Evolutionary conservation across 2,888 invertebrate species (phyloP).

Genomic region (Ormyrus thymus): DNA sequence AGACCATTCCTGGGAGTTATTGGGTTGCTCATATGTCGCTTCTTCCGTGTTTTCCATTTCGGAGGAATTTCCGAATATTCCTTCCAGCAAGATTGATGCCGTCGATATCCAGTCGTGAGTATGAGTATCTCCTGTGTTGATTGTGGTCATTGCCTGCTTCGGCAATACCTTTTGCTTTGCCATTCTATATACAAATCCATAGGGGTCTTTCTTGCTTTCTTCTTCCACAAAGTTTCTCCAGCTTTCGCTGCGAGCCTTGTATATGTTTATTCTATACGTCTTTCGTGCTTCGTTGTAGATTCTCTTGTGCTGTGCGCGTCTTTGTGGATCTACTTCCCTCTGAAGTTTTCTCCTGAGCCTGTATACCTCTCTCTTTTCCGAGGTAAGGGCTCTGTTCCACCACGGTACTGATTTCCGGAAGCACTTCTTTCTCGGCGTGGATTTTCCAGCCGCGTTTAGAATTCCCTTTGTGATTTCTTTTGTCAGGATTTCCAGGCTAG

Average conservation of each 20-base stretch:
- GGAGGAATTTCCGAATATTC: not conserved
- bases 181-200: not conserved
- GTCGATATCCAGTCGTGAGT: not conserved
- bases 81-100: not conserved
- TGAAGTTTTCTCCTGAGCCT: not conserved
- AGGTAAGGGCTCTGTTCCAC: not conserved
- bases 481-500: not conserved
- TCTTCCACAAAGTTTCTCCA: not conserved
- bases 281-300: too few species aligned
- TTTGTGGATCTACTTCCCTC: not conserved
- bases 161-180: not conserved
- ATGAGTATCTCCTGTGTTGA: not conserved
- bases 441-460: not conserved
- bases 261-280: too few species aligned
- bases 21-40: not conserved
- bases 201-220: not conserved
- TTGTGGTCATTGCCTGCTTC: not conserved
- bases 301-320: not conserved
- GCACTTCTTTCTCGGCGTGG: not conserved
- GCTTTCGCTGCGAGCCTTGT: not conserved
- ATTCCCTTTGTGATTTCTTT: not conserved
- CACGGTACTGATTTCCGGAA: not conserved
- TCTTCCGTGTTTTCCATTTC: not conserved
- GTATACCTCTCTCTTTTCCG: not conserved
- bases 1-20: not conserved